Percentiles rank a stretch among this genome's conserved stretches.
Conservation (phyloP, 35 echinoderm and acorn worm species). For the Apostichopus californicus region DNA sequence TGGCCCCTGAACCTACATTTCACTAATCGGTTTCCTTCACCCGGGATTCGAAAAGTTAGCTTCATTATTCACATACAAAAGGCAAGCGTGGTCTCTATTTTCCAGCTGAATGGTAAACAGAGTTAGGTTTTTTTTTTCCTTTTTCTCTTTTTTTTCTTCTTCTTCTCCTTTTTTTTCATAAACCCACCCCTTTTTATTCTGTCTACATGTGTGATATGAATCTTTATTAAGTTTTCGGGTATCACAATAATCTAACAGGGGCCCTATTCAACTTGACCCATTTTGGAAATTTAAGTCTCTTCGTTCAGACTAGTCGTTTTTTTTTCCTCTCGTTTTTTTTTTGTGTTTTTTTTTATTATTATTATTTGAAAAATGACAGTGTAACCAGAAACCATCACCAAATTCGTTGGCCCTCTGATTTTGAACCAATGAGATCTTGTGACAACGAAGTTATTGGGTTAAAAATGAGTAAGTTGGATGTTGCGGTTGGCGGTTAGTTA, state of each 20-base stretch:
- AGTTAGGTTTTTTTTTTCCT: neutral
- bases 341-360: no score
- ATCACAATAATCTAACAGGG: conserved; percentile 28
- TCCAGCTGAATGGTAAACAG: conserved; percentile 8
- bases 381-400: conserved; percentile 25
- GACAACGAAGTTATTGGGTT: conserved; percentile 39
- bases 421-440: conserved; percentile 32
- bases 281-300: conserved; percentile 27
- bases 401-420: conserved; percentile 21
- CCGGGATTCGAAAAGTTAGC: conserved; percentile 11
- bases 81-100: neutral
- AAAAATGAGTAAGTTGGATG: conserved; percentile 42
- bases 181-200: conserved; percentile 13
- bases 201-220: conserved; percentile 26
- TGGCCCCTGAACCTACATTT: conserved; percentile 14
- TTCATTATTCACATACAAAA: conserved; percentile 17
- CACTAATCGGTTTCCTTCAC: neutral
- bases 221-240: conserved; percentile 19
- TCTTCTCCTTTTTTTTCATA: neutral
- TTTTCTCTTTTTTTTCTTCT: neutral
- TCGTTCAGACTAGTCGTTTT: conserved; percentile 13
- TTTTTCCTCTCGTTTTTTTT: no score
- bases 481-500: conserved; percentile 8
- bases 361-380: conserved; percentile 23
- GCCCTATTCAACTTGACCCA: conserved; percentile 52